Conservation (phyloP, 2,888 invertebrate species). For the Frankliniella intonsa region DNA sequence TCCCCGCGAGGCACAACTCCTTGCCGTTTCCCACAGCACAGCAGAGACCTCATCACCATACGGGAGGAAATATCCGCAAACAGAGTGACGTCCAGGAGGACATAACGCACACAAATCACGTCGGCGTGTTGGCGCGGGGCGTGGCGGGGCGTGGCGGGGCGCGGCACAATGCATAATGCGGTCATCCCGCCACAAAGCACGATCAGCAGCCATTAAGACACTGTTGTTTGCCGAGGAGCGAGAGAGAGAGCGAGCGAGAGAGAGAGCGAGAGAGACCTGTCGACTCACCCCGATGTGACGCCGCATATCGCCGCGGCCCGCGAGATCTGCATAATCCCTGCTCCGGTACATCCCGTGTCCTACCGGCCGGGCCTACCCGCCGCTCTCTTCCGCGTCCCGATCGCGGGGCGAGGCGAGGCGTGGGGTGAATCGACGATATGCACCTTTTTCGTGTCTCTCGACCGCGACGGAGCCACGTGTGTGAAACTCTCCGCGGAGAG, state of each 20-base stretch:
- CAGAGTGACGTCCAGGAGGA: slow-evolving; percentile 5
- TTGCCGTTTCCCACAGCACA: no score
- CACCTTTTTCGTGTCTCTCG: no score
- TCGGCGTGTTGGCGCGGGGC: background rate
- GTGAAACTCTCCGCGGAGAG: no score
- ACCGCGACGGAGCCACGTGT: no score
- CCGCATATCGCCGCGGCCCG: background rate
- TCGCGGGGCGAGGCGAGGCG: no score
- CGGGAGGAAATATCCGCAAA: background rate
- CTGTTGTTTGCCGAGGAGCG: background rate
- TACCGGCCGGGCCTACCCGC: background rate
- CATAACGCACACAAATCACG: slow-evolving; percentile 25
- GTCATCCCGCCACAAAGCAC: slow-evolving; percentile 1
- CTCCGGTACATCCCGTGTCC: background rate
- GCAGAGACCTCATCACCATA: background rate
- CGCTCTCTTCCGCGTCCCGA: no score
- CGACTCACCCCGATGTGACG: background rate
- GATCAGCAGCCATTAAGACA: background rate
- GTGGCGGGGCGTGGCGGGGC: background rate
- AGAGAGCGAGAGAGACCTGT: background rate
- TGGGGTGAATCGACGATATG: no score
- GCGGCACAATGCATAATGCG: slow-evolving; percentile 4
- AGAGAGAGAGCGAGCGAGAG: no score
- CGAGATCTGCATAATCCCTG: background rate
- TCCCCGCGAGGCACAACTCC: no score